Conservation (phyloP, 2,797 vertebrate genomes). For the Brotula barbata region DNA sequence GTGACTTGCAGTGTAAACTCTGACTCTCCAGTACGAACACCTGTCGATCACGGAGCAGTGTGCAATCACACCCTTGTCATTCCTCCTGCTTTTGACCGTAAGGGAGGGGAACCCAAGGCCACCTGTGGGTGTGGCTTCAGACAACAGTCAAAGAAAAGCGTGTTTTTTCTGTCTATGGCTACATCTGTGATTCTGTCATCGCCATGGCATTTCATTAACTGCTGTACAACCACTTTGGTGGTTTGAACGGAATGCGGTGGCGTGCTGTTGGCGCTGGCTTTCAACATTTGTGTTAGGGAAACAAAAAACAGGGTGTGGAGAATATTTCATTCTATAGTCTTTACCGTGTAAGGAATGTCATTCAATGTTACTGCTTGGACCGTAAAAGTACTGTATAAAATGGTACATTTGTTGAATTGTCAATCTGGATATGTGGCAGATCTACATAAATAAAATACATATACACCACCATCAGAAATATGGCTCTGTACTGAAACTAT, state of each 20-base stretch:
- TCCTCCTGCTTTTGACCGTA: constrained; percentile 66
- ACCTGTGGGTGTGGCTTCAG: constrained; percentile 71
- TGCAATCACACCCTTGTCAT: constrained; percentile 51
- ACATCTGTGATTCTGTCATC: constrained; percentile 25
- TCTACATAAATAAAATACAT: background rate
- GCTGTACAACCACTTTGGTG: constrained; percentile 2
- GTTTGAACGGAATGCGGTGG: constrained; percentile 46
- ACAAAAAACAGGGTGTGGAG: constrained; percentile 27
- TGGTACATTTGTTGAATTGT: background rate
- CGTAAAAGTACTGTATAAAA: background rate
- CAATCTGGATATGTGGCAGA: background rate
- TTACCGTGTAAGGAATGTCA: background rate
- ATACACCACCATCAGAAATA: background rate
- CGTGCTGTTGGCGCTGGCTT: constrained; percentile 43
- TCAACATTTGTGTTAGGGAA: constrained; percentile 49
- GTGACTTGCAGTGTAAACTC: constrained; percentile 6
- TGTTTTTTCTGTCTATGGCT: constrained; percentile 6
- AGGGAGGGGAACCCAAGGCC: constrained; percentile 66
- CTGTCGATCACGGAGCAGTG: constrained; percentile 36
- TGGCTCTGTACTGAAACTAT: background rate
- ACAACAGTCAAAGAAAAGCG: constrained; percentile 47
- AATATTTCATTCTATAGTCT: background rate
- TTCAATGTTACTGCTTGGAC: background rate
- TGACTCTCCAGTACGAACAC: constrained; percentile 20
- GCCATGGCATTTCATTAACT: background rate